Conservation (phyloP, 2,888 invertebrate genomes). For the Lottia gigantea region DNA sequence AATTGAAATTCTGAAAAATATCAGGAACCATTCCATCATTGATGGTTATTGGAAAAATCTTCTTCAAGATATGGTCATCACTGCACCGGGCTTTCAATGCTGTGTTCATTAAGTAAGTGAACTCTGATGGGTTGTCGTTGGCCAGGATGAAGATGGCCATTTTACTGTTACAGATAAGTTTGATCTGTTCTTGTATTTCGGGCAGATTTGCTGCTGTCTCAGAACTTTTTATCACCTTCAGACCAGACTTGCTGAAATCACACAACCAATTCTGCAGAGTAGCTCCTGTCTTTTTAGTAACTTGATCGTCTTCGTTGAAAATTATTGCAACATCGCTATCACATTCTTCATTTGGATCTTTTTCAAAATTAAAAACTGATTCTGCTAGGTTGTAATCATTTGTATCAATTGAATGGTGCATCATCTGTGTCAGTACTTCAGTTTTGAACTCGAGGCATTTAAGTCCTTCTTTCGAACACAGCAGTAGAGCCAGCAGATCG, state of each 20-base stretch:
- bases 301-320: neutral
- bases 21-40: neutral
- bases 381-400: neutral
- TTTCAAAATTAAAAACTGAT: neutral
- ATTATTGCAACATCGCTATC: neutral
- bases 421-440: neutral
- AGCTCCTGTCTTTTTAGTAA: too few relatives aligned
- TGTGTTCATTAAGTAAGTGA: neutral
- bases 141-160: neutral
- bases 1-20: too few relatives aligned
- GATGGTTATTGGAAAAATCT: neutral
- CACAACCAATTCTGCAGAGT: too few relatives aligned
- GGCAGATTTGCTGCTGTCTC: neutral
- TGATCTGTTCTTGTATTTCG: neutral
- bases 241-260: neutral
- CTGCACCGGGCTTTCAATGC: neutral
- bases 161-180: slow-evolving; percentile 2
- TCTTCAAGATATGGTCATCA: neutral
- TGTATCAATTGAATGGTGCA: neutral
- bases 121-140: too few relatives aligned
- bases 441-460: neutral
- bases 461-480: neutral
- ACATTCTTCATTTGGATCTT: neutral
- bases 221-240: neutral
- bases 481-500: neutral